These are phyloP conservation scores for Sitophilus oryzae DNA, from an alignment of 1,140 invertebrate genomes.

Conservation along the genomic window DNA sequence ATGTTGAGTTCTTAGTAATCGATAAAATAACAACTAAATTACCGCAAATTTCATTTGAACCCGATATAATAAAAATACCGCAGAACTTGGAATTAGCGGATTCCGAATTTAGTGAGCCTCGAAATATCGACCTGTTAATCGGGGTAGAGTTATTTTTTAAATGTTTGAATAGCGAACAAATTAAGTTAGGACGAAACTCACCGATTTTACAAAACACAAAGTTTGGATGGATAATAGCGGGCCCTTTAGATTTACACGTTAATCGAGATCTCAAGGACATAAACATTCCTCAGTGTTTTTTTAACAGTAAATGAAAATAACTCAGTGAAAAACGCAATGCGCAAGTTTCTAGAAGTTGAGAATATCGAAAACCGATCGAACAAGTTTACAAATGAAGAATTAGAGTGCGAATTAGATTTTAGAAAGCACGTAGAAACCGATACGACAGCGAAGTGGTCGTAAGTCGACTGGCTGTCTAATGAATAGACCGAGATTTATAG, in stretches of 20 bases:
- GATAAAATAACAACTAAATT: slow-evolving; percentile 16
- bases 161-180: slow-evolving; percentile 3
- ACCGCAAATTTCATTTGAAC: slow-evolving; percentile 10
- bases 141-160: slow-evolving; percentile 11
- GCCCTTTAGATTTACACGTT: too few relatives aligned
- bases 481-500: too few relatives aligned
- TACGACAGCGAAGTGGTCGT: too few relatives aligned
- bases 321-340: neutral
- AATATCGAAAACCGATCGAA: neutral
- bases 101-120: slow-evolving; percentile 4
- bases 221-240: slow-evolving; percentile 17
- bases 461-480: too few relatives aligned
- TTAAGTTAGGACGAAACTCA: slow-evolving; percentile 3
- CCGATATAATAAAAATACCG: slow-evolving; percentile 2
- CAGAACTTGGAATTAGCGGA: slow-evolving; percentile 8
- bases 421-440: neutral
- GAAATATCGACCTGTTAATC: slow-evolving; percentile 12
- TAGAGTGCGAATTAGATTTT: slow-evolving; percentile 6
- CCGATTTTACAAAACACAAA: slow-evolving; percentile 14
- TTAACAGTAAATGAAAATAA: neutral
- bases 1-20: slow-evolving; percentile 8
- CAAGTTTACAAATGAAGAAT: slow-evolving; percentile 5
- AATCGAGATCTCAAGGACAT: too few relatives aligned
- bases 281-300: too few relatives aligned
- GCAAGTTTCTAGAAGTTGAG: neutral